Percentiles rank a stretch among this genome's conserved stretches.
Conservation (phyloP, 2,888 invertebrate genomes). For the Aspidiotus rigidus region DNA sequence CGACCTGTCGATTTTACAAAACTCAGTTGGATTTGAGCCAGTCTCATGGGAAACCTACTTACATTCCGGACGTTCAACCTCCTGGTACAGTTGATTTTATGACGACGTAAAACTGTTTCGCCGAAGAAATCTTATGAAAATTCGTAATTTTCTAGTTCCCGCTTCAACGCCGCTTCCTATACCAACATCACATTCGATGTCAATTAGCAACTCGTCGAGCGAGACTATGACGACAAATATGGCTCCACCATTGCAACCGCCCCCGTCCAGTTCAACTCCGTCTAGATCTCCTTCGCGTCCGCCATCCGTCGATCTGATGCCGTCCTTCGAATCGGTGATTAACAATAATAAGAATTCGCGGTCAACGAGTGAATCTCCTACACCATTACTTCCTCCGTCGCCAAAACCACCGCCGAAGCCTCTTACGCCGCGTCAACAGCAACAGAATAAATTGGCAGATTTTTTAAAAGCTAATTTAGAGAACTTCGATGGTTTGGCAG, state of each 20-base stretch:
- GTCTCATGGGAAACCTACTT: conserved; percentile 37
- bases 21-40: conserved; percentile 52
- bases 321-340: conserved; percentile 22
- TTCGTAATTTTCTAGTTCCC: conserved; percentile 10
- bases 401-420: conserved; percentile 39
- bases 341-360: conserved; percentile 45
- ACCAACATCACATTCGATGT: background rate
- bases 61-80: conserved; percentile 38
- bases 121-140: background rate
- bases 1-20: conserved; percentile 77
- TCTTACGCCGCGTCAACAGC: conserved; percentile 43
- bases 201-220: conserved; percentile 3
- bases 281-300: conserved; percentile 24
- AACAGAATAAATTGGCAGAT: conserved; percentile 54
- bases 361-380: conserved; percentile 45
- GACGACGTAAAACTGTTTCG: background rate
- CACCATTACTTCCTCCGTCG: conserved; percentile 41
- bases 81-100: conserved; percentile 35
- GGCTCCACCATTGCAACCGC: conserved; percentile 28
- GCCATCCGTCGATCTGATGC: conserved; percentile 31
- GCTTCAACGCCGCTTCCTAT: conserved; percentile 11
- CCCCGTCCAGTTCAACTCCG: conserved; percentile 20
- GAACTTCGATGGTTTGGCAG: conserved; percentile 50
- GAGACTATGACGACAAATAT: conserved; percentile 12
- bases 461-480: conserved; percentile 64